Evolutionary conservation across 2,888 invertebrate genomes (phyloP).

Genomic region (Osedax frankpressi): DNA sequence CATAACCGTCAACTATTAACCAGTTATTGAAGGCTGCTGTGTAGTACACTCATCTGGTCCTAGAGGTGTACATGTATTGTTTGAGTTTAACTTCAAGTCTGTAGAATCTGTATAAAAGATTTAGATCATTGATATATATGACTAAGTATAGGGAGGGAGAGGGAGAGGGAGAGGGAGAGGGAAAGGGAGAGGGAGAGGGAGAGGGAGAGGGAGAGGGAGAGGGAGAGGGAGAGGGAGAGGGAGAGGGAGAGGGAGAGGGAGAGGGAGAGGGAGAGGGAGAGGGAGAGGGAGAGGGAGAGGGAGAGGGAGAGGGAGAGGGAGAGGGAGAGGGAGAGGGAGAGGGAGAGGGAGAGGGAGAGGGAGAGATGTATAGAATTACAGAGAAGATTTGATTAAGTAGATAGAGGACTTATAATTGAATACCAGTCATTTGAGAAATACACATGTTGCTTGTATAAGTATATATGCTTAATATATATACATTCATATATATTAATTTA

Average conservation of each 20-base stretch:
- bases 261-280: conserved; percentile 2
- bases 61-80: background rate
- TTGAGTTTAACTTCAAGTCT: background rate
- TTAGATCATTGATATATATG: too few species aligned
- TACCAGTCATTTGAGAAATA: too few species aligned
- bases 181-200: background rate
- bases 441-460: too few species aligned
- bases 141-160: background rate
- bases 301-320: background rate
- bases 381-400: too few species aligned
- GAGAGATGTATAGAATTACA: background rate
- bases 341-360: background rate
- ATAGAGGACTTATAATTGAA: too few species aligned
- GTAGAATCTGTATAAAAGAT: background rate
- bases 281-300: background rate
- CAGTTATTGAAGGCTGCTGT: background rate
- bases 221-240: background rate
- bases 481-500: too few species aligned
- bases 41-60: background rate
- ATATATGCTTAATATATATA: too few species aligned
- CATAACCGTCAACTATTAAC: too few species aligned
- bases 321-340: background rate
- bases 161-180: conserved; percentile 8
- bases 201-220: conserved; percentile 2
- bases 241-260: background rate